Evolutionary conservation across 2,797 vertebrate species (phyloP), one percentile per base, ranked within the genome.

Genomic region (Calcarius lapponicus): DNA sequence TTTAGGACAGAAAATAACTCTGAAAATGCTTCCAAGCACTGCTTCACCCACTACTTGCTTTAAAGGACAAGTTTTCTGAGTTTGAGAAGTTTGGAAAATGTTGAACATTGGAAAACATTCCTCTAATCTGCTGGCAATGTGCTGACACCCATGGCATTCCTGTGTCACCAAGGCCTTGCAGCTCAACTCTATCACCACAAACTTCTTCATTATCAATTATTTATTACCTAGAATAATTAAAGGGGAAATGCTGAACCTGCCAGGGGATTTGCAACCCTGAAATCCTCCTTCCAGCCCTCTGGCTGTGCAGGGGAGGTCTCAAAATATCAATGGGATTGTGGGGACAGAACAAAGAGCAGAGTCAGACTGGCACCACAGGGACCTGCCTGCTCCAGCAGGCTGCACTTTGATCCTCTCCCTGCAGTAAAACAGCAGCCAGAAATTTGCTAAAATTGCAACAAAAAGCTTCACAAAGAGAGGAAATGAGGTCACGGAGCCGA

Each of bases 21-120:
- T 14, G 4, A 26, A 71, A 43, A n/a, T 1, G 8, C 50, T n/a
- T 71, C 42, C 54, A 70, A 61, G 80, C 26, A 1, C 36, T 50
- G 10, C 51, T 60, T 81, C 53, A 43, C n/a, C 53, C 69, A 16
- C 29, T 7, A 0, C 48, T n/a, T 79, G 47, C 56, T 34, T 28
- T 15, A 53, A 79, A 62, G 61, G 38, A 20, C 7, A 38, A 20
- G 31, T 66, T 69, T 71, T 40, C n/a, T 6, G 28, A 80, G n/a
- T 31, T 26, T 34, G 36, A 83, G 40, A 25, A 25, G 32, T 38
- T 43, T 43, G 47, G 76, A 24, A 79, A 81, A 31, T 6, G 4
- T 0, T 7, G 64, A n/a, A n/a, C 0, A 0, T 7, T 31, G 48
- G 56, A 6, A 70, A 9, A 6, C 2, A 4, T 18, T 26, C 43